These are phyloP conservation scores for Pseudorhombus dupliciocellatus DNA, from an alignment of 2,113 vertebrate genomes.

Conservation along the genomic window DNA sequence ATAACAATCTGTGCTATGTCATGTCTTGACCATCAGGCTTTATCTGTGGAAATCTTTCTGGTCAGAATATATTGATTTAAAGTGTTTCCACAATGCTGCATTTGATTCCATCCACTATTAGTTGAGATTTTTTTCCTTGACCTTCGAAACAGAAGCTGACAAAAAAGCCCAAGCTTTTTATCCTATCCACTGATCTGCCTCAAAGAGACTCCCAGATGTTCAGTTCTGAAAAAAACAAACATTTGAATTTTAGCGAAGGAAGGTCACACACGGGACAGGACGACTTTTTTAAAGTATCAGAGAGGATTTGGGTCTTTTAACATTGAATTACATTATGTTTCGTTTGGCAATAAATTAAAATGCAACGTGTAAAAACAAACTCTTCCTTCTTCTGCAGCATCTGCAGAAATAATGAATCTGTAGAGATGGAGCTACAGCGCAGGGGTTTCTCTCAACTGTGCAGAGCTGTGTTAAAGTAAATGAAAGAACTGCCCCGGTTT, in stretches of 20 bases:
- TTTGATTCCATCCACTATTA: neutral
- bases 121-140: neutral
- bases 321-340: too few species aligned
- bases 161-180: neutral
- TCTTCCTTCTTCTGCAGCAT: neutral
- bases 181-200: neutral
- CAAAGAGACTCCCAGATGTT: neutral
- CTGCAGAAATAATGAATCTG: too few species aligned
- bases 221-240: neutral
- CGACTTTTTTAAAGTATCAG: neutral
- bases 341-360: too few species aligned
- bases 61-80: too few species aligned
- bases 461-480: neutral
- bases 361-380: neutral
- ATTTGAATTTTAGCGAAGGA: too few species aligned
- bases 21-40: neutral
- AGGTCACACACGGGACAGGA: neutral
- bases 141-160: neutral
- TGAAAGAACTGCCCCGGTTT: conserved; percentile 20
- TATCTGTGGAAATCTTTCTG: neutral
- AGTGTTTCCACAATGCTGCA: neutral
- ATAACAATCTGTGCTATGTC: too few species aligned
- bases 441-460: neutral
- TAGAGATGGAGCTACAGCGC: neutral
- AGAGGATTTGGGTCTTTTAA: neutral